A percentile compares a stretch with the other conserved stretches of the same genome.
Conservation (phyloP, 2,888 invertebrate species). For the Litoditis marina region DNA sequence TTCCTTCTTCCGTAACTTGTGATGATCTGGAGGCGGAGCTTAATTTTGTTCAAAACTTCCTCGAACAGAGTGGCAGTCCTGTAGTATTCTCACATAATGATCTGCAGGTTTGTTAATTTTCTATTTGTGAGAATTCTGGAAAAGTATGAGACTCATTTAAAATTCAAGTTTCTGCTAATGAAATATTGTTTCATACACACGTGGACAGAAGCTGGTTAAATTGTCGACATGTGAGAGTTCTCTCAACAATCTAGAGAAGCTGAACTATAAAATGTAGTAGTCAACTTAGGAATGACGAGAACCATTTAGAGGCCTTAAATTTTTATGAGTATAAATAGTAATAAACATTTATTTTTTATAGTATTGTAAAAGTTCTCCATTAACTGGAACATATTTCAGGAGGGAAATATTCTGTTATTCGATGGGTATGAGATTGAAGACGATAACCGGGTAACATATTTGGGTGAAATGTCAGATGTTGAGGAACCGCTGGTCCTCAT, state of each 20-base stretch:
- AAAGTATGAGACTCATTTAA: too few relatives aligned
- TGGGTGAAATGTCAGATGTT: constrained; percentile 18
- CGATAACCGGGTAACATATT: constrained; percentile 27
- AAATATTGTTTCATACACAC: too few relatives aligned
- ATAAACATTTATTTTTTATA: background rate
- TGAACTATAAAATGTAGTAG: too few relatives aligned
- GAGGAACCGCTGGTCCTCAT: constrained; percentile 39
- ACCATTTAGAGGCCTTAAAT: too few relatives aligned
- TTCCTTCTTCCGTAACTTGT: constrained; percentile 32
- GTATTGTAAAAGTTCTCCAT: too few relatives aligned
- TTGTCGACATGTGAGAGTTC: too few relatives aligned
- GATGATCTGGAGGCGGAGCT: constrained; percentile 42
- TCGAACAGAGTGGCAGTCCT: constrained; percentile 64
- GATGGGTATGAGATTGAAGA: constrained; percentile 34
- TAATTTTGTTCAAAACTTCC: constrained; percentile 41
- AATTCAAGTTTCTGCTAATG: too few relatives aligned
- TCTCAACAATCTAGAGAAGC: too few relatives aligned
- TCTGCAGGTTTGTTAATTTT: constrained; percentile 50
- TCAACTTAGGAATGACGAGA: too few relatives aligned
- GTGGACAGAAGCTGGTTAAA: too few relatives aligned
- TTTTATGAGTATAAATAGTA: background rate
- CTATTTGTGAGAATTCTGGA: too few relatives aligned
- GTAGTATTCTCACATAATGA: constrained; percentile 68
- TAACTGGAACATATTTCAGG: constrained; percentile 26
- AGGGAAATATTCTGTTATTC: constrained; percentile 42